Conservation (phyloP, 2,113 vertebrate species). For the Xyrauchen texanus region DNA sequence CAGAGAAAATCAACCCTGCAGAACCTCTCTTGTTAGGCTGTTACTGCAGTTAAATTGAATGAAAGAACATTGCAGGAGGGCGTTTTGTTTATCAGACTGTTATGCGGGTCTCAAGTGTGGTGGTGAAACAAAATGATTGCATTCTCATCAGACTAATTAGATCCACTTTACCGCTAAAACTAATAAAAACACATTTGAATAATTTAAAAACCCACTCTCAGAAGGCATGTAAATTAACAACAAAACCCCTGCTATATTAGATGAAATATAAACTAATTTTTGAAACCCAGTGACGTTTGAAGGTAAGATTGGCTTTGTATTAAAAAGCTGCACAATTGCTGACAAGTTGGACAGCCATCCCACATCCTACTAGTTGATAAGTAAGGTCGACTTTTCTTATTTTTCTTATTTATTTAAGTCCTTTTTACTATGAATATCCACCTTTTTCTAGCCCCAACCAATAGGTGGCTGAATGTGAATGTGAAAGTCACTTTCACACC, state of each 20-base stretch:
- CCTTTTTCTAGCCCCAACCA: no score
- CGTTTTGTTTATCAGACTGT: constrained; percentile 50
- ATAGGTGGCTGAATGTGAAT: no score
- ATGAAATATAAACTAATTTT: constrained; percentile 24
- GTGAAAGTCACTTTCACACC: no score
- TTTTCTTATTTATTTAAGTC: no score
- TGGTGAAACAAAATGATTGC: constrained; percentile 11
- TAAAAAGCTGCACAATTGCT: no score
- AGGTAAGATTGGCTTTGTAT: background rate
- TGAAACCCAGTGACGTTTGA: background rate
- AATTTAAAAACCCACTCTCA: constrained; percentile 24
- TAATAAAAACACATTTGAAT: constrained; percentile 43
- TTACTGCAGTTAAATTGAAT: constrained; percentile 31
- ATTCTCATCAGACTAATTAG: constrained; percentile 42
- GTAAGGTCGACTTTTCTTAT: no score
- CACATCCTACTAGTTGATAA: no score
- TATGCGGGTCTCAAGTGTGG: constrained; percentile 15
- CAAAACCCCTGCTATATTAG: background rate
- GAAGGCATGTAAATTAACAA: constrained; percentile 33
- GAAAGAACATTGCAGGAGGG: constrained; percentile 41
- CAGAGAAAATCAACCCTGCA: background rate
- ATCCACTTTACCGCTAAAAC: constrained; percentile 22
- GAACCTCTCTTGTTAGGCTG: constrained; percentile 39
- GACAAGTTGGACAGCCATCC: no score
- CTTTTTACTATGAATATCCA: no score